These are phyloP conservation scores for Hydrochoerus hydrochaeris DNA, from an alignment of 2,113 vertebrate species.

Conservation along the genomic window DNA sequence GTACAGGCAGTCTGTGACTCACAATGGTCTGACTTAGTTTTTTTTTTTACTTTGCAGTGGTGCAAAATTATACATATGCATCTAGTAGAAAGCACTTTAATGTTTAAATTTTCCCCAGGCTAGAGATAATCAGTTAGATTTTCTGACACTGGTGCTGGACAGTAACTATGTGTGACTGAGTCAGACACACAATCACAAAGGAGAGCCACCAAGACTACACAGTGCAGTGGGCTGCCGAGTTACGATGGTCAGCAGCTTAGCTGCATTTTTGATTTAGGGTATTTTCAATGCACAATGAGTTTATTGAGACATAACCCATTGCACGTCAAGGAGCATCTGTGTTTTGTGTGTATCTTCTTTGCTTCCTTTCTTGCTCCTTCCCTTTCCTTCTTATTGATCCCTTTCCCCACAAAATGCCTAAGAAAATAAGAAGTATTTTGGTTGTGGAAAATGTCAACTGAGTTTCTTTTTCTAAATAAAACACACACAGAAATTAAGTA, in stretches of 20 bases:
- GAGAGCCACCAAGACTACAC: not conserved
- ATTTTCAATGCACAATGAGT: not conserved
- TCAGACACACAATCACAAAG: not conserved
- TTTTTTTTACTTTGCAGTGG: not conserved
- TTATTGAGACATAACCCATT: not conserved
- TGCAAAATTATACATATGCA: not conserved
- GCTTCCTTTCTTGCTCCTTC: not conserved
- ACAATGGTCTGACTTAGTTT: not conserved
- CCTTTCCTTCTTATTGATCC: not conserved
- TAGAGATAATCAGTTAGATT: not conserved
- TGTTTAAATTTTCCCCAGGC: not conserved
- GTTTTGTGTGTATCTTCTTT: fast-evolving
- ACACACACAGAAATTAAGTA: not conserved
- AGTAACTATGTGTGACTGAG: not conserved
- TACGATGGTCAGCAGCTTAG: not conserved
- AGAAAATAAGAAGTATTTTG: not conserved
- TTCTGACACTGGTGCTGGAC: not conserved
- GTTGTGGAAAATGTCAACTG: not conserved
- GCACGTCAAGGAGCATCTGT: not conserved
- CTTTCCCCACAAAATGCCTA: not conserved
- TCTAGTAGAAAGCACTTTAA: not conserved
- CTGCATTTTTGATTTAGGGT: not conserved
- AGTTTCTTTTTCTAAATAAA: not conserved
- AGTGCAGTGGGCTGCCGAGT: too few species aligned
- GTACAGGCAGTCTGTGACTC: not conserved